Base-by-base conservation (phyloP, 1,140 invertebrate species). In the Telenomus remus region DNA sequence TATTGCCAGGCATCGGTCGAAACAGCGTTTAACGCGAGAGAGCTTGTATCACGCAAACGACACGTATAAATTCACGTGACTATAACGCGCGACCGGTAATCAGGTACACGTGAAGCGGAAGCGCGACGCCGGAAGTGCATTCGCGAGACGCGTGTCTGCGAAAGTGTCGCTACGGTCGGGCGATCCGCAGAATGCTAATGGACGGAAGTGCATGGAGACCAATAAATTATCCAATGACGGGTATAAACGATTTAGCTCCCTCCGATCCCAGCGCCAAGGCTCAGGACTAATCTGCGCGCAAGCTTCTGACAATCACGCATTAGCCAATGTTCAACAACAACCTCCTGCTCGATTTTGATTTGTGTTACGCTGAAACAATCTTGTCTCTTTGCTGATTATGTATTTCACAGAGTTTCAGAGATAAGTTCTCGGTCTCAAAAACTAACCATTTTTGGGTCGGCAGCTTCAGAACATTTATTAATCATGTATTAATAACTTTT, bases 91-190 rank as follows among this genome's bases (percentile, higher is more conserved):
- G 37, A n/a, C 37, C 37, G 37, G 37, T n/a, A 27, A 27, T 27
- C 51, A 43, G 47, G 59, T 54, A 57, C 59, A 73, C 71, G 73
- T 68, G 73, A 76, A 79, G 51, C 73, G 78, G 78, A 80, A 78
- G 74, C 55, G 55, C 79, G 46, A 79, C 65, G 76, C 60, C 75
- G 79, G 79, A 81, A 81, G 73, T 65, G 74, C 78, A 72, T 79
- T 79, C 74, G 71, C 54, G 74, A 74, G 63, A 65, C 68, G 61
- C 79, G 76, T 66, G 78, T 54, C 56, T 63, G 60, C 77, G 60
- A 73, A 69, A 73, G 75, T 79, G 63, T 5, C 55, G 48, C 51
- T 54, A 12, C 50, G 65, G 34, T 35, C 68, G 63, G 66, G 72
- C 70, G 75, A 73, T 72, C 73, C 73, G 73, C 44, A 50, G 60